These are phyloP conservation scores for Hypomecis atomaria DNA, from an alignment of 2,888 invertebrate genomes.

Conservation along the genomic window DNA sequence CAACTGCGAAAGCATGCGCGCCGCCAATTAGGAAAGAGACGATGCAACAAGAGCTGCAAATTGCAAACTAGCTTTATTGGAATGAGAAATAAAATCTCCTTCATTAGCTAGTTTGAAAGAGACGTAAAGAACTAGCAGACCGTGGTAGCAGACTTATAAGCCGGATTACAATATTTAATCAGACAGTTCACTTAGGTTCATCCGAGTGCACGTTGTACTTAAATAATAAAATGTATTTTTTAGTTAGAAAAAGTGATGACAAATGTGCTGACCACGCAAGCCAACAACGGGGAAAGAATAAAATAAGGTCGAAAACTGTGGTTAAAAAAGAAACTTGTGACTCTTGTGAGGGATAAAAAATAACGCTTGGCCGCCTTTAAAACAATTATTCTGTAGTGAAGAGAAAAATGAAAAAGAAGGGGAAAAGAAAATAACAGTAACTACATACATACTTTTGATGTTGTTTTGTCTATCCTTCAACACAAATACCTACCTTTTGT, in stretches of 20 bases:
- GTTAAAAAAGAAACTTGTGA: too few relatives aligned
- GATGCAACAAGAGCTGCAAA: slow-evolving; percentile 15
- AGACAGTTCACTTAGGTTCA: neutral
- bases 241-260: neutral
- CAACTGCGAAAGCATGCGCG: slow-evolving; percentile 37
- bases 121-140: neutral
- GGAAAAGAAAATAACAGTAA: too few relatives aligned
- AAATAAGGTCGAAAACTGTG: too few relatives aligned
- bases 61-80: slow-evolving; percentile 3
- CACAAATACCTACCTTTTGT: too few relatives aligned
- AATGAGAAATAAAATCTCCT: slow-evolving; percentile 5
- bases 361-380: too few relatives aligned
- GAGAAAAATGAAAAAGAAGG: too few relatives aligned
- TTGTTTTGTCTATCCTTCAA: too few relatives aligned
- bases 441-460: too few relatives aligned
- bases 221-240: neutral
- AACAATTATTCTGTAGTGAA: too few relatives aligned
- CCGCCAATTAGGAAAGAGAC: slow-evolving; percentile 33
- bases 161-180: neutral
- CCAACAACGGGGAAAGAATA: too few relatives aligned
- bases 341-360: too few relatives aligned
- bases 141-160: neutral
- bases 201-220: neutral
- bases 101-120: neutral
- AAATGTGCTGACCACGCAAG: too few relatives aligned